Base-by-base conservation (phyloP, 2,113 vertebrate species). In the Galeopterus variegatus region DNA sequence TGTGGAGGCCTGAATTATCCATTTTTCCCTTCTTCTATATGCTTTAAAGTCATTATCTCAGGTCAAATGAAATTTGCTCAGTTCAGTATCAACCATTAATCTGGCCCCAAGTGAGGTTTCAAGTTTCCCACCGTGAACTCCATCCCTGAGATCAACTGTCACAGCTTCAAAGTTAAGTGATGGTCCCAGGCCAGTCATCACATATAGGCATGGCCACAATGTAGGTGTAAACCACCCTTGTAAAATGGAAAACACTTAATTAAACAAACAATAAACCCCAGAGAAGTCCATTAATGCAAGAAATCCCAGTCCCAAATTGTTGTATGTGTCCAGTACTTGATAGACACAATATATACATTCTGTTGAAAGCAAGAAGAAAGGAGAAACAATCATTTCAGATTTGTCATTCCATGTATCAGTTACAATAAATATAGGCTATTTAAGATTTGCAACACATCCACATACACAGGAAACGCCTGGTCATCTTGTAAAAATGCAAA, bases 201-300 rank as follows among this genome's bases (percentile, higher is more conserved):
- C 73, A 64, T 28, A 75, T 48, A 90, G 50, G 60, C n/a, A 62
- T 60, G 48, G 15, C 19, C 70, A 92, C 26, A 41, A 10, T 56
- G 19, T 56, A 33, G 23, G 41, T 56, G 69, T 58, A 80, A 86
- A 72, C 23, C 80, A 1, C 33, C n/a, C 28, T 60, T 93, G 45
- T 92, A 80, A 92, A 95, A 72, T 67, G 75, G 19, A 93, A 86
- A 90, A 80, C 60, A 88, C 45, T 94, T 89, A 89, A 86, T 58
- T 93, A 92, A 93, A 80, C 76, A 87, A 91, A 88, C 45, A 81
- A 45, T n/a, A 21, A 83, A 67, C 36, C 48, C 15, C 33, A 65
- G 84, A 88, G 56, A 93, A 82, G 69, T 73, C 54, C 7, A 75
- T 64, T n/a, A 52, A 69, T 33, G 17, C 18, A 72, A 64, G 89